Evolutionary conservation across 2,113 vertebrate genomes (phyloP).

Genomic region (Hypomesus transpacificus): DNA sequence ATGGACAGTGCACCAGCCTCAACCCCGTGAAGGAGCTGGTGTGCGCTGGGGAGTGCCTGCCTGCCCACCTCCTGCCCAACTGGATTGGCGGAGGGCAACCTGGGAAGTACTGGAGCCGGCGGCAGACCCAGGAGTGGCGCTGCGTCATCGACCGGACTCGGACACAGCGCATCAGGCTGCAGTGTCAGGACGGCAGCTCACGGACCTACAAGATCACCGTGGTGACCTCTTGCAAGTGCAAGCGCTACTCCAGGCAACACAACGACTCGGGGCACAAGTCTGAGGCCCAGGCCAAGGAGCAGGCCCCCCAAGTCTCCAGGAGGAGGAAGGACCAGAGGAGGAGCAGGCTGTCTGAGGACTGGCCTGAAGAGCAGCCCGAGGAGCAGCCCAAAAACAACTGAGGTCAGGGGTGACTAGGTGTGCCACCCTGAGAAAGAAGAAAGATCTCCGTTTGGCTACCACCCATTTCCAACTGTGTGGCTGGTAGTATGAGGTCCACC

Average conservation of each 20-base stretch:
- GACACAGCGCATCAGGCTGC: slow-evolving; percentile 87
- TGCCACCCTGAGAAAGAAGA: not conserved
- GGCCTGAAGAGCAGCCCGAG: slow-evolving; percentile 25
- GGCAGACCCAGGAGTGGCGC: slow-evolving; percentile 87
- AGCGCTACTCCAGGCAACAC: slow-evolving; percentile 86
- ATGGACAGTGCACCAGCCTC: slow-evolving; percentile 91
- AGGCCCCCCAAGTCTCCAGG: slow-evolving; percentile 64
- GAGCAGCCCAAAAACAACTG: slow-evolving; percentile 48
- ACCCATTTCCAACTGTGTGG: not conserved
- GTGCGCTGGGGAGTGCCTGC: slow-evolving; percentile 92
- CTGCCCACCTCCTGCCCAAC: slow-evolving; percentile 87
- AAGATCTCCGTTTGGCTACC: not conserved
- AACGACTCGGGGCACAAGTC: slow-evolving; percentile 85
- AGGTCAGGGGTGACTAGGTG: slow-evolving; percentile 13
- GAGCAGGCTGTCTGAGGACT: slow-evolving; percentile 68
- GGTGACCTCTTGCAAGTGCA: slow-evolving; percentile 93
- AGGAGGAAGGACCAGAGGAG: slow-evolving; percentile 73
- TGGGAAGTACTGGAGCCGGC: slow-evolving; percentile 86
- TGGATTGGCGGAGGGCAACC: slow-evolving; percentile 86
- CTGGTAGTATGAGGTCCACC: too few species aligned
- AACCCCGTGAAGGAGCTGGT: slow-evolving; percentile 92
- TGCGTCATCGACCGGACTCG: slow-evolving; percentile 90
- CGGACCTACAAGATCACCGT: slow-evolving; percentile 93
- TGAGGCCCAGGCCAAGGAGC: slow-evolving; percentile 71
- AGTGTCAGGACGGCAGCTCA: slow-evolving; percentile 87